A percentile compares a stretch with the other conserved stretches of the same genome.
These are phyloP conservation scores for Haliclona indistincta DNA, from an alignment of 37 sponge, comb jelly and placozoan genomes.

Conservation along the genomic window DNA sequence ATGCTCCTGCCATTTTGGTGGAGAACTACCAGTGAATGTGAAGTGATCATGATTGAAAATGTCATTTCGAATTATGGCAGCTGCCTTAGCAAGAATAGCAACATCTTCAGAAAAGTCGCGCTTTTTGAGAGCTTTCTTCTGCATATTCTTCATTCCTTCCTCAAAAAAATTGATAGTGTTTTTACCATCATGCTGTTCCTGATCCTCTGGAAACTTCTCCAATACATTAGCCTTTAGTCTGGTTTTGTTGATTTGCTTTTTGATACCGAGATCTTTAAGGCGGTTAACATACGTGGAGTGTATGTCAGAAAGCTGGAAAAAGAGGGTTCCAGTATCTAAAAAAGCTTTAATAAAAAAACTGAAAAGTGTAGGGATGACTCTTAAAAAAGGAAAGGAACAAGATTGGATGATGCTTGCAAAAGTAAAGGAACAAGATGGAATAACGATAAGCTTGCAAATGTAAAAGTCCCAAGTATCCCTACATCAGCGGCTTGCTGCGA, in stretches of 20 bases:
- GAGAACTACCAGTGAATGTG: conserved; percentile 14
- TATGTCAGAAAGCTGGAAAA: conserved; percentile 1
- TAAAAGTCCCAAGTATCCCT: no score
- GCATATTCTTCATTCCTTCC: conserved; percentile 19
- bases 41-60: conserved; percentile 17
- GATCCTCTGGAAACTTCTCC: conserved; percentile 23
- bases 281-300: not conserved
- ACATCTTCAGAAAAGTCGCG: conserved; percentile 23
- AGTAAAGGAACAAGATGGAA: no score
- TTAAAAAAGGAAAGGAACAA: no score
- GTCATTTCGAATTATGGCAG: conserved; percentile 21
- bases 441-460: no score
- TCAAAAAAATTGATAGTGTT: not conserved
- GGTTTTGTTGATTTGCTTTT: conserved; percentile 1
- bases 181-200: conserved; percentile 29
- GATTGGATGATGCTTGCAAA: no score
- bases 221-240: conserved; percentile 9
- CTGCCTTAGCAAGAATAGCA: conserved; percentile 39
- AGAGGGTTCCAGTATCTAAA: not conserved
- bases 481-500: no score
- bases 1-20: conserved; percentile 19
- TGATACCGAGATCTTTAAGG: conserved; percentile 6
- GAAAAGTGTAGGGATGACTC: no score
- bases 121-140: conserved; percentile 27
- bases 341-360: no score